phyloP scores from a whole-genome alignment of 2,888 invertebrate species.

The Melipona bicolor region DNA sequence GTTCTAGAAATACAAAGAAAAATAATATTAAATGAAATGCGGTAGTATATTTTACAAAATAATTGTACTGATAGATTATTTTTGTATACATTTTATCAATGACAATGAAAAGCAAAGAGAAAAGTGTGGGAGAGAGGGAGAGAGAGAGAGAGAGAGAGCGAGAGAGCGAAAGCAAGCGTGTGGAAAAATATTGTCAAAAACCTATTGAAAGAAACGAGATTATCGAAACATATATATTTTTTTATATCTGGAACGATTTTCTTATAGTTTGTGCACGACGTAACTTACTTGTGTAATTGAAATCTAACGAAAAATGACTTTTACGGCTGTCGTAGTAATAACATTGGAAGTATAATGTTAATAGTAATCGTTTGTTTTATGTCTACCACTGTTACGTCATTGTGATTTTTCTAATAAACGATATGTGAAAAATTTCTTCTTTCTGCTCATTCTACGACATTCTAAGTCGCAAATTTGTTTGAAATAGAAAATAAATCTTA shows the following conservation, averaged over 20 bases:
- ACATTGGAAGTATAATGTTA: slow-evolving; percentile 61
- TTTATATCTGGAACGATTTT: slow-evolving; percentile 70
- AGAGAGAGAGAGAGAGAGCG: slow-evolving; percentile 6
- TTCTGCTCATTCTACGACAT: background rate
- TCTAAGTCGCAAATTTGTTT: background rate
- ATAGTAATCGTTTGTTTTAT: slow-evolving; percentile 72
- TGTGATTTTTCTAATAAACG: slow-evolving; percentile 80
- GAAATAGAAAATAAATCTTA: background rate
- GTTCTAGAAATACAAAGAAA: slow-evolving; percentile 50
- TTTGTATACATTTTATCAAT: slow-evolving; percentile 79
- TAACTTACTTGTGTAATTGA: slow-evolving; percentile 60
- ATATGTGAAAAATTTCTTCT: slow-evolving; percentile 56
- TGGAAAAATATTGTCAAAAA: slow-evolving; percentile 56
- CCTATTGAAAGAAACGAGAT: slow-evolving; percentile 54
- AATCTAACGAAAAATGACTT: slow-evolving; percentile 37
- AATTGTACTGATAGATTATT: slow-evolving; percentile 79
- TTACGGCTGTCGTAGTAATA: slow-evolving; percentile 60
- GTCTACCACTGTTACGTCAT: slow-evolving; percentile 75
- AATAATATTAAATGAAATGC: slow-evolving; percentile 54
- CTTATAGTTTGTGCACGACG: slow-evolving; percentile 66
- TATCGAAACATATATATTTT: slow-evolving; percentile 68
- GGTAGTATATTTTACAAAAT: slow-evolving; percentile 73
- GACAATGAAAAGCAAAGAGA: slow-evolving; percentile 25
- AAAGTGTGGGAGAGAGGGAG: background rate
- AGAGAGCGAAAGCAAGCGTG: background rate